Base-by-base conservation (phyloP, 2,888 invertebrate species). In the Diabrotica balteata region DNA sequence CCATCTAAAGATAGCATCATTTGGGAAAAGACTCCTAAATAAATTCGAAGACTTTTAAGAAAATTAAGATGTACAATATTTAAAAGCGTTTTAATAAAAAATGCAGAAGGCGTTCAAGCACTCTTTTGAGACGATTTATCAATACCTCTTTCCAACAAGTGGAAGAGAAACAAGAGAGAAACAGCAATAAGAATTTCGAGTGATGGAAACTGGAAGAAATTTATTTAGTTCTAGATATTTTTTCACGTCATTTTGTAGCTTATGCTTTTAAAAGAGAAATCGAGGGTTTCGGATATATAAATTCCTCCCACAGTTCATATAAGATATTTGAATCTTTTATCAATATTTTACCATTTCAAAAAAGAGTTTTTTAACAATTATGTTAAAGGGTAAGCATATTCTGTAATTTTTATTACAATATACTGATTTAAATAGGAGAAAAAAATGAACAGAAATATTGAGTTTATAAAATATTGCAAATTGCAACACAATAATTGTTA, bases 11-110 rank as follows among this genome's bases (percentile, higher is more conserved):
- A 32, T 32, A 32, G 32, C 32, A 54, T 54, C 9, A 54, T 43
- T 44, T 50, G 8, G 7, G 57, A 44, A 55, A 57, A 63, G 47
- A n/a, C 47, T 45, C 17, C 42, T 66, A 66, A 62, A 70, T 66
- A 66, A 65, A 72, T 71, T 63, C 54, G 7, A 54, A 59, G 53
- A 62, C 70, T 68, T 72, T 72, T 71, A 67, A 67, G 66, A 69
- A 73, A 73, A 75, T 75, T 75, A 74, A 73, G 69, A 69, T 68
- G 59, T 74, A 72, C 71, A 74, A 72, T 71, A 75, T 74, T 75
- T 63, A 75, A 53, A 67, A 50, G 53, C 53, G 67, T 67, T 47
- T 59, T 64, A 55, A 64, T 71, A 66, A 70, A 72, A 73, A 73
- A 73, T 73, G 73, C 68, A 65, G 66, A 58, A 67, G 59, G 62